Evolutionary conservation across 2,888 invertebrate species (phyloP).

Genomic region (Ariolimax columbianus): DNA sequence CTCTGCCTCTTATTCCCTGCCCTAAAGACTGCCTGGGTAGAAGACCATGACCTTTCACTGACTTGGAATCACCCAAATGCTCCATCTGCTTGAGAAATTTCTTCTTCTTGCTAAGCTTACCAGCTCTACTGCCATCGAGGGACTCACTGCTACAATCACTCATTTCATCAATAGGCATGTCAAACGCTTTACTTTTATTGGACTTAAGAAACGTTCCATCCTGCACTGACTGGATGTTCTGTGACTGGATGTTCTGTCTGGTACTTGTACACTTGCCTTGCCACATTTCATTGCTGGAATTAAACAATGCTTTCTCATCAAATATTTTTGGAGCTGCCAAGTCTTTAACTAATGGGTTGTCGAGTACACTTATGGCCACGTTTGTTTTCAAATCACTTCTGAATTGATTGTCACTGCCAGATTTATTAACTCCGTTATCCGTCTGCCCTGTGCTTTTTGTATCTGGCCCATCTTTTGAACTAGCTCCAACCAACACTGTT

Average conservation of each 20-base stretch:
- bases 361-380: not conserved
- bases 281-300: not conserved
- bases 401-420: not conserved
- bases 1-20: not conserved
- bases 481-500: not conserved
- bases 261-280: not conserved
- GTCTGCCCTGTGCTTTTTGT: not conserved
- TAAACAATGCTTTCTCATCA: not conserved
- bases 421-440: not conserved
- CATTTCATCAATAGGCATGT: constrained; percentile 24
- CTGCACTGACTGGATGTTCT: not conserved
- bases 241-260: not conserved
- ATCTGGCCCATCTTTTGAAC: not conserved
- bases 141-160: constrained; percentile 9
- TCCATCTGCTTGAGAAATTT: constrained; percentile 27
- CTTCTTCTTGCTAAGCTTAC: not conserved
- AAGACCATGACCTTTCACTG: constrained; percentile 37
- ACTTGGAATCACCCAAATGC: constrained; percentile 17
- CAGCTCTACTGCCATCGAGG: not conserved
- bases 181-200: constrained; percentile 36
- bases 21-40: not conserved
- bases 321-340: not conserved
- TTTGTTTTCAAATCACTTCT: not conserved
- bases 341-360: not conserved
- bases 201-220: constrained; percentile 18